Evolutionary conservation across 2,797 vertebrate species (phyloP).

Genomic region (Sebastes aleutianus): DNA sequence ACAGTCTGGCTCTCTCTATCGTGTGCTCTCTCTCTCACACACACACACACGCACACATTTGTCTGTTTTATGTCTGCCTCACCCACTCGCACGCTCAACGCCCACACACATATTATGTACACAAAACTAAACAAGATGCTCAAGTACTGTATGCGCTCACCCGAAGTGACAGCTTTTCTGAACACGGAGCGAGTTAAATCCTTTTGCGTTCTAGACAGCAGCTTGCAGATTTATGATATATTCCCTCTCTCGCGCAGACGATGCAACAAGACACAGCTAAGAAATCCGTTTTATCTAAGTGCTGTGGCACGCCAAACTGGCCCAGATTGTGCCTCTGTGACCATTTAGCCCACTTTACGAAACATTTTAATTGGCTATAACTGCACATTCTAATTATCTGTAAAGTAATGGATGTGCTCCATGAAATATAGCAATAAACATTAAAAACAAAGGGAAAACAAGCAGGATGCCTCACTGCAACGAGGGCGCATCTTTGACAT

Average conservation of each 20-base stretch:
- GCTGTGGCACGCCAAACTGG: conserved; percentile 21
- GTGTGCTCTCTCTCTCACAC: neutral
- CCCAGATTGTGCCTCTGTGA: conserved; percentile 32
- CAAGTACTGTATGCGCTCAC: conserved; percentile 8
- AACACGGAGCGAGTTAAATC: conserved; percentile 39
- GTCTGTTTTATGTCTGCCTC: conserved; percentile 23
- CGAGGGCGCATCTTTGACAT: neutral
- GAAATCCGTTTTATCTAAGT: conserved; percentile 23
- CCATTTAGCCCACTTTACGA: conserved; percentile 38
- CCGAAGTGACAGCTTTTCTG: conserved; percentile 46
- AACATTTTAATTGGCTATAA: conserved; percentile 41
- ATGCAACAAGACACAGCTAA: conserved; percentile 20
- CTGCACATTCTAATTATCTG: conserved; percentile 18
- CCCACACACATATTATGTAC: conserved; percentile 22
- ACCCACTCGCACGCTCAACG: neutral
- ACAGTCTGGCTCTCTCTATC: conserved; percentile 13
- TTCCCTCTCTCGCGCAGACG: conserved; percentile 31
- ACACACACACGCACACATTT: neutral
- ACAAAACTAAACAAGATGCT: conserved; percentile 43
- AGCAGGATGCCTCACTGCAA: neutral
- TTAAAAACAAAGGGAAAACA: neutral
- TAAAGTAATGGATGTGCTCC: conserved; percentile 13
- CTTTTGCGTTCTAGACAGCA: conserved; percentile 19
- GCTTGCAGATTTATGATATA: conserved; percentile 51
- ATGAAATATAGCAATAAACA: neutral